Conservation (phyloP, 2,797 vertebrate genomes). For the Hylomyscus alleni region DNA sequence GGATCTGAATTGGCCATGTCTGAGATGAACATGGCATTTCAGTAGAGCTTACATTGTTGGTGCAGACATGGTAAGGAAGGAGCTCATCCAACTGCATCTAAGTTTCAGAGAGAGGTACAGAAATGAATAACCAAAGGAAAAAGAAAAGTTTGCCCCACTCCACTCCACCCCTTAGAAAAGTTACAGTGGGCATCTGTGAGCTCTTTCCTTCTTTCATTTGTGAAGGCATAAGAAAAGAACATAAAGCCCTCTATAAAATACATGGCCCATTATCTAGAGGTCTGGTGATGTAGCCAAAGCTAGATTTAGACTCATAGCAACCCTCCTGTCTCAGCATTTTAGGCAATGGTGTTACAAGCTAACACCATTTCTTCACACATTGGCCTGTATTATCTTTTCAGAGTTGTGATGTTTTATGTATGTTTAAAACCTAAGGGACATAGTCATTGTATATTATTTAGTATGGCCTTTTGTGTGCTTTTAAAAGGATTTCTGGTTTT, state of each 20-base stretch:
- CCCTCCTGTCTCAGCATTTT: background rate
- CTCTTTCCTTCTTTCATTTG: background rate
- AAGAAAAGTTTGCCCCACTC: background rate
- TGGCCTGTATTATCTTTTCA: background rate
- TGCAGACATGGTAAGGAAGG: background rate
- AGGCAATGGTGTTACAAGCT: background rate
- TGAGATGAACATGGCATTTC: background rate
- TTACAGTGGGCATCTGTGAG: background rate
- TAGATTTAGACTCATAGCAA: background rate
- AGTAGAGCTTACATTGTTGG: background rate
- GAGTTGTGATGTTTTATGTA: background rate
- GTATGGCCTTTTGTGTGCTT: background rate
- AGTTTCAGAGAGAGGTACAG: background rate
- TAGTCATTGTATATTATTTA: background rate
- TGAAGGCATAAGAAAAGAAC: background rate
- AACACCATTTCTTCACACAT: background rate
- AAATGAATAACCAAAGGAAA: background rate
- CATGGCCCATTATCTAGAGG: background rate
- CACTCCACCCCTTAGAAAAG: background rate
- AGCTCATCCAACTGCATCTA: background rate
- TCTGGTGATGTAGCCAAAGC: background rate
- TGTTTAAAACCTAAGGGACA: slow-evolving; percentile 24
- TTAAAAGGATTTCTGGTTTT: background rate
- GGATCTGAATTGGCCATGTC: background rate
- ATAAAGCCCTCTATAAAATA: background rate